Evolutionary conservation across 2,797 vertebrate species (phyloP), one percentile per base, ranked within the genome.

Genomic region (Oophaga sylvatica): DNA sequence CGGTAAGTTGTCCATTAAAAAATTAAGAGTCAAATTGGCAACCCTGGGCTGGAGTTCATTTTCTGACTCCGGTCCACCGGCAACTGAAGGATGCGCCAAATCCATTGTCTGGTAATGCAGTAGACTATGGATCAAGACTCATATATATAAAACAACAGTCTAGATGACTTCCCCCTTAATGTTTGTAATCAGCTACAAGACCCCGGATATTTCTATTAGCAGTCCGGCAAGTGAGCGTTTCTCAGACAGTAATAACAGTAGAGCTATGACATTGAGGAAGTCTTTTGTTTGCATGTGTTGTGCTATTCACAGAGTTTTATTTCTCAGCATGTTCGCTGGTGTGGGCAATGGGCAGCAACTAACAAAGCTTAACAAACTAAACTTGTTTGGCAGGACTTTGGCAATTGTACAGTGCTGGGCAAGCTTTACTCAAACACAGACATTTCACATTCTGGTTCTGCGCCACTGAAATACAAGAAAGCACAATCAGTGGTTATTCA

Each of bases 401-500:
- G 59, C 57, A 84, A 65, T 60, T 77, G 41, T 84, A 84, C 65
- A 82, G 35, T 78, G 63, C 29, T 16, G 57, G 73, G 45, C 81
- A 87, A 65, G 57, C 56, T 80, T 70, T 17, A 26, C 57, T 88
- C 56, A 81, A 57, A 63, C 84, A 79, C 35, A 84, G 57, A 84
- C 48, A 56, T 88, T 71, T 73, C 41, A 73, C 53, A 84, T 63
- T 80, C 63, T 73, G 67, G 82, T 79, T 88, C 67, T 65, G 76
- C 82, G 70, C 57, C 76, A 56, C 63, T 88, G 82, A 73, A 71
- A 88, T 77, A 88, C 71, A 80, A 88, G 65, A 80, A 84, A 88
- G 82, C 48, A 84, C 48, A 88, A 87, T 88, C 81, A 88, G 56
- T 31, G 75, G 87, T 88, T 84, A 84, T 84, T 84, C 76, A 70